Evolutionary conservation across 2,797 vertebrate species (phyloP), one percentile per base, ranked within the genome.

Genomic region (Lepus oiostolus): DNA sequence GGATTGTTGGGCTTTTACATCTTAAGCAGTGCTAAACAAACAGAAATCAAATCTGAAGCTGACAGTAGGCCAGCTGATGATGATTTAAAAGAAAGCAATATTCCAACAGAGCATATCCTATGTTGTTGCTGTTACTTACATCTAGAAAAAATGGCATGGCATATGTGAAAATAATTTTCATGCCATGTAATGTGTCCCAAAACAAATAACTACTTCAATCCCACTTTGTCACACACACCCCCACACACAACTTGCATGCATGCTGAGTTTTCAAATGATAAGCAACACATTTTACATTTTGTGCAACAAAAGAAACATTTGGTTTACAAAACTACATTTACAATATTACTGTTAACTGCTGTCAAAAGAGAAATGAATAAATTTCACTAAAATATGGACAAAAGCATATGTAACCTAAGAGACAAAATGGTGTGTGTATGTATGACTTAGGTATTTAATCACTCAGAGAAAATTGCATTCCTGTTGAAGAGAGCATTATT

Each of bases 141-240:
- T 80, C 32, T 71, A 14, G 22, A 80, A 21, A 96, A 35, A 92
- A 82, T 63, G 85, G 71, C 32, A 32, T 21, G 22, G 10, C 14
- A 88, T 42, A 90, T 63, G 76, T 32, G 60, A 60, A 96, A 96
- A 70, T 32, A 70, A 70, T 54, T 32, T 6, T 96, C n/a, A 28
- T 28, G 63, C 82, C 30, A 84, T 80, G 28, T 67, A 8, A 74
- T 70, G 1, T 52, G 14, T 82, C 35, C 28, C 75, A 72, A 82
- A 95, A 84, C 30, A 67, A 90, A 52, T 14, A 85, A 30, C 24
- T 71, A 38, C 1, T 58, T 80, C 26, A 63, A 11, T 71, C 2
- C 6, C 32, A 38, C 11, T 84, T 88, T 22, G 1, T 63, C 16
- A 74, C 5, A 28, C 22, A 19, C 28, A 62, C 28, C n/a, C 5